Evolutionary conservation across 1,140 invertebrate genomes (phyloP).

Genomic region (Anadara kagoshimensis): DNA sequence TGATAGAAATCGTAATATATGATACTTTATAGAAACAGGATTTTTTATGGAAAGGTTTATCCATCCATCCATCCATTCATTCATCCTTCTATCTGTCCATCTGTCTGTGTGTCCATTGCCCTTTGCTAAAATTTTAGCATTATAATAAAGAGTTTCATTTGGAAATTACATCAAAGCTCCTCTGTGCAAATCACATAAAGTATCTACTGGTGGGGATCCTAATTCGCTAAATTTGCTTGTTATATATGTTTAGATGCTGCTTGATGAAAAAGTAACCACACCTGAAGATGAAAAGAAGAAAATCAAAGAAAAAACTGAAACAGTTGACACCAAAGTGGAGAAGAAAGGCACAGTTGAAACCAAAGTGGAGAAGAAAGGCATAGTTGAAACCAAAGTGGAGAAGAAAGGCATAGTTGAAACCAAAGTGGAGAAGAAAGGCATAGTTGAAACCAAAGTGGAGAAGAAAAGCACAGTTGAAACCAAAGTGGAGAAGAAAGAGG

Average conservation of each 20-base stretch:
- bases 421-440: neutral
- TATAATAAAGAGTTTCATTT: neutral
- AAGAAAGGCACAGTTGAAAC: neutral
- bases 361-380: neutral
- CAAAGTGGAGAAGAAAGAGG: neutral
- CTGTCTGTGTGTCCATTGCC: neutral
- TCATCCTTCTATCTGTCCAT: too few relatives aligned
- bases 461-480: too few relatives aligned
- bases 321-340: neutral
- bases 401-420: neutral
- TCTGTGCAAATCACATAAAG: too few relatives aligned
- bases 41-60: too few relatives aligned
- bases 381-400: neutral
- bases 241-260: too few relatives aligned
- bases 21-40: too few relatives aligned
- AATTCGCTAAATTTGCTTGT: too few relatives aligned
- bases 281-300: slow-evolving; percentile 11
- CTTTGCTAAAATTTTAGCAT: neutral
- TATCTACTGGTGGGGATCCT: too few relatives aligned
- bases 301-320: neutral
- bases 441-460: neutral
- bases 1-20: too few relatives aligned
- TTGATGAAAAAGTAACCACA: neutral
- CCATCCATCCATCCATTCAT: neutral
- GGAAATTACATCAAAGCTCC: neutral